Conservation (phyloP, 2,113 vertebrate genomes). For the Rhagologus leucostigma region DNA sequence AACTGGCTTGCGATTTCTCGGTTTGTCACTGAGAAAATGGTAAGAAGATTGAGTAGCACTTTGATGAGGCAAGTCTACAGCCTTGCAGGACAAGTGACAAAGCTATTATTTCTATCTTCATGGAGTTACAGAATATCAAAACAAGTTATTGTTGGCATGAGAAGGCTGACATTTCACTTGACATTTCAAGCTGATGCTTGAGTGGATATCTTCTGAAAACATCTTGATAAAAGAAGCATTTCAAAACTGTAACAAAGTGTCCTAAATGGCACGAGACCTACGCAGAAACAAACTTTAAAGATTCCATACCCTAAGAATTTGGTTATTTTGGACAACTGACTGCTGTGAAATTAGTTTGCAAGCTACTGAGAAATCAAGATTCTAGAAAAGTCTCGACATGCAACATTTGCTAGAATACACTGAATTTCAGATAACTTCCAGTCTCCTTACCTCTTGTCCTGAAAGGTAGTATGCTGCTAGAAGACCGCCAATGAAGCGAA, state of each 20-base stretch:
- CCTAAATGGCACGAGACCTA: not conserved
- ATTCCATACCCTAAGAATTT: not conserved
- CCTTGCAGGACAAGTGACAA: not conserved
- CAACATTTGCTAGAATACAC: not conserved
- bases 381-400: not conserved
- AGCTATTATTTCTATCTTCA: not conserved
- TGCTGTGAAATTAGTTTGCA: not conserved
- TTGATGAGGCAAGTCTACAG: not conserved
- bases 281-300: not conserved
- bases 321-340: not conserved
- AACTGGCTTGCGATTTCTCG: not conserved
- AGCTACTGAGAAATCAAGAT: not conserved
- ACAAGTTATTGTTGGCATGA: not conserved
- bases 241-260: not conserved
- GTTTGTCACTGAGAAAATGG: not conserved
- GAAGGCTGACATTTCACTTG: not conserved
- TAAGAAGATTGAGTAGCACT: not conserved
- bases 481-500: slow-evolving; percentile 94
- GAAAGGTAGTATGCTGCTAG: slow-evolving; percentile 94
- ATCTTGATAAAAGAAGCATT: not conserved
- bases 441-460: slow-evolving; percentile 87
- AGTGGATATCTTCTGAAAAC: not conserved
- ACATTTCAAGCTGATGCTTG: not conserved
- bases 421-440: not conserved
- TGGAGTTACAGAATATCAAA: not conserved